Conservation (phyloP, 2,888 invertebrate species). For the Thumatha senex region DNA sequence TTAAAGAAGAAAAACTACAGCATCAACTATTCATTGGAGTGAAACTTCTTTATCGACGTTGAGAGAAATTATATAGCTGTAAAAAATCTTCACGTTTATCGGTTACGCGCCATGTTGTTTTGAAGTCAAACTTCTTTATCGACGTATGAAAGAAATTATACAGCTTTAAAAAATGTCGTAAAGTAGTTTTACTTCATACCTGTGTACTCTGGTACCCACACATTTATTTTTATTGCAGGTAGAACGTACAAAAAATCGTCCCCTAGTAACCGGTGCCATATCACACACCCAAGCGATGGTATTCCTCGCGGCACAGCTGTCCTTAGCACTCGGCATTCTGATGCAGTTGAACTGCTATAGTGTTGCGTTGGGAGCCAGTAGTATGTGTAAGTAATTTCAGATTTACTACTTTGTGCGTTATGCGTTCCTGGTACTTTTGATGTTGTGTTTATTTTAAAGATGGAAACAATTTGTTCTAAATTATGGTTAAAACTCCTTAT, state of each 20-base stretch:
- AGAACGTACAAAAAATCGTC: conserved; percentile 91
- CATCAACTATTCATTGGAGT: too few relatives aligned
- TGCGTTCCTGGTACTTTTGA: background rate
- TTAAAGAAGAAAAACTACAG: too few relatives aligned
- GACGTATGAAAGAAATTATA: too few relatives aligned
- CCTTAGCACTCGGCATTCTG: conserved; percentile 90
- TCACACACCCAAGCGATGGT: conserved; percentile 88
- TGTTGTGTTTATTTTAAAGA: background rate
- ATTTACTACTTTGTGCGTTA: background rate
- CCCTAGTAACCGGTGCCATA: conserved; percentile 92
- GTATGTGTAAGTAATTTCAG: conserved; percentile 84
- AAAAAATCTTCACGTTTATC: too few relatives aligned
- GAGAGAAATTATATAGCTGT: too few relatives aligned
- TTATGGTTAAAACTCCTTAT: background rate
- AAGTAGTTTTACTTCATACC: too few relatives aligned
- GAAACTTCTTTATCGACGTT: too few relatives aligned
- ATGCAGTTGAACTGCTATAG: conserved; percentile 96
- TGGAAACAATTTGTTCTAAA: too few relatives aligned
- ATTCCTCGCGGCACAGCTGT: conserved; percentile 93
- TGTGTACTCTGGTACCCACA: too few relatives aligned
- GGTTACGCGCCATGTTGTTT: too few relatives aligned
- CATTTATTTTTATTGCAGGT: conserved; percentile 82
- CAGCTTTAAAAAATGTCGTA: too few relatives aligned
- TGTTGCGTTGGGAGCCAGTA: conserved; percentile 90
- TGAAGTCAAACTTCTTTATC: too few relatives aligned